Evolutionary conservation across 2,888 invertebrate species (phyloP).

Genomic region (Conops quadrifasciatus): DNA sequence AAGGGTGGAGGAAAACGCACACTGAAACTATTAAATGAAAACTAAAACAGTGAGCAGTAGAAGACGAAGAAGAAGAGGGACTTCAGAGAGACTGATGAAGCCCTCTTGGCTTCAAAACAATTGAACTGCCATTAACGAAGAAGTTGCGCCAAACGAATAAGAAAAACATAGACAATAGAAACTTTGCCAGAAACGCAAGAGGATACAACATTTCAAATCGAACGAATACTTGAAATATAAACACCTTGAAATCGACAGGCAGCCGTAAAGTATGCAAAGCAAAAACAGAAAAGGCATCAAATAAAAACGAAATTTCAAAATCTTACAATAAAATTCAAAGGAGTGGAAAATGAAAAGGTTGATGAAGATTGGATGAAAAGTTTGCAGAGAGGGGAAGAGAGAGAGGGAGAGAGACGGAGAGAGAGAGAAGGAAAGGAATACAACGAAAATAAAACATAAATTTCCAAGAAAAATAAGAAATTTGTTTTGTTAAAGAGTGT

Average conservation of each 20-base stretch:
- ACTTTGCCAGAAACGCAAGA: neutral
- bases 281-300: neutral
- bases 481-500: no score
- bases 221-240: slow-evolving; percentile 9
- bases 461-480: no score
- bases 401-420: neutral
- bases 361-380: neutral
- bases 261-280: neutral
- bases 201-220: neutral
- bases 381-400: neutral
- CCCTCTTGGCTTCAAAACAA: no score
- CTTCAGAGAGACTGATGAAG: no score
- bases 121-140: neutral
- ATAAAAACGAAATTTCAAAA: neutral
- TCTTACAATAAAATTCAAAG: neutral
- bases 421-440: no score
- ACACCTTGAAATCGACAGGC: neutral
- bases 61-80: neutral
- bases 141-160: neutral
- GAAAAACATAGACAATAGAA: neutral
- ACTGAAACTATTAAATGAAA: no score
- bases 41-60: neutral
- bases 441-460: no score
- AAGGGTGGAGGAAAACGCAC: neutral
- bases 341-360: neutral